A percentile compares a stretch with the other conserved stretches of the same genome.
Conservation (phyloP, 2,797 vertebrate genomes). For the Erethizon dorsatum region DNA sequence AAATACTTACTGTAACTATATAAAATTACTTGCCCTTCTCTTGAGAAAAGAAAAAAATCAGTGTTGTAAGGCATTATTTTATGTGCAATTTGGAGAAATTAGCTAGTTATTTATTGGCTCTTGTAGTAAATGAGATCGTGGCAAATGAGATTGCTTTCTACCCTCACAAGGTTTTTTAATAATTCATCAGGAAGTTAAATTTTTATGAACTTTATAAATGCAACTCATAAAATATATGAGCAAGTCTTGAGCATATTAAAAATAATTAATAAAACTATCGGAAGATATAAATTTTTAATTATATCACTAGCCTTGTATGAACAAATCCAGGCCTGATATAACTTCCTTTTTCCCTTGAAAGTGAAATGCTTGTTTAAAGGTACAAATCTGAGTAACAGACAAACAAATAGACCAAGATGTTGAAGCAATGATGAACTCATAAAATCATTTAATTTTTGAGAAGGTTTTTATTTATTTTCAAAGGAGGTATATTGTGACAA, state of each 20-base stretch:
- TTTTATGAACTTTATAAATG: constrained; percentile 70
- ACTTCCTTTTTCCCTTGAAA: not conserved
- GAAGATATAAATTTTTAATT: constrained; percentile 62
- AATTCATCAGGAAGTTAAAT: constrained; percentile 70
- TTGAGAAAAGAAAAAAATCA: not conserved
- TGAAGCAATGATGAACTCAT: constrained; percentile 45
- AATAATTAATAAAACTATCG: constrained; percentile 69
- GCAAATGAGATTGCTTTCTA: constrained; percentile 50
- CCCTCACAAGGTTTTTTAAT: constrained; percentile 65
- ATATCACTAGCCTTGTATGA: not conserved
- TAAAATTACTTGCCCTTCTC: constrained; percentile 33
- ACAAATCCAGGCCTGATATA: not conserved
- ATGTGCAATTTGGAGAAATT: constrained; percentile 45
- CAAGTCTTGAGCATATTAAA: constrained; percentile 53
- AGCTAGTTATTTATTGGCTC: constrained; percentile 18
- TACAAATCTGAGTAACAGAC: not conserved
- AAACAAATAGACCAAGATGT: not conserved
- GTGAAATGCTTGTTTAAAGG: not conserved
- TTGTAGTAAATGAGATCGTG: not conserved
- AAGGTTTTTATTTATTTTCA: constrained; percentile 9
- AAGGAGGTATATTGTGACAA: not conserved
- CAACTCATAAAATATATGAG: constrained; percentile 58
- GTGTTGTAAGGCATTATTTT: constrained; percentile 17
- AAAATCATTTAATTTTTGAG: constrained; percentile 31
- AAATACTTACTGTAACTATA: not conserved